Conservation (phyloP, 2,113 vertebrate species). For the Hirundichthys speculiger region DNA sequence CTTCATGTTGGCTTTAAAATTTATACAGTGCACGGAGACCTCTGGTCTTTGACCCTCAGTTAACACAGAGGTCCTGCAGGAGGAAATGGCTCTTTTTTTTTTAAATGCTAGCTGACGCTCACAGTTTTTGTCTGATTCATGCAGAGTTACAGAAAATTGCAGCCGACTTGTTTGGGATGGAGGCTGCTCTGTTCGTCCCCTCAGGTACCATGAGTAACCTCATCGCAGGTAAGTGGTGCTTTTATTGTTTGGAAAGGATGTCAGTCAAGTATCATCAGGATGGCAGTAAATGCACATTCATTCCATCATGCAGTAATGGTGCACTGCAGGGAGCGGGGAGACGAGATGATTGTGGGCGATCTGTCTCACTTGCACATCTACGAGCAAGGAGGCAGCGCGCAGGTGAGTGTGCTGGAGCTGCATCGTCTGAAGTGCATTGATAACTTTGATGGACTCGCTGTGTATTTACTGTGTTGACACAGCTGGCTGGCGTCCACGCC, state of each 20-base stretch:
- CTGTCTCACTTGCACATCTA: conserved; percentile 82
- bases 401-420: conserved; percentile 71
- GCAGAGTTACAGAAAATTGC: conserved; percentile 84
- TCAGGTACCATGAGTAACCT: conserved; percentile 87
- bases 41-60: background rate
- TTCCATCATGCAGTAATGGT: conserved; percentile 81
- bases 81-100: background rate
- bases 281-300: background rate
- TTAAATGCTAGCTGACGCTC: background rate
- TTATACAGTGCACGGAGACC: background rate
- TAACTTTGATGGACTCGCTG: background rate
- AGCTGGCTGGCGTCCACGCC: conserved; percentile 86
- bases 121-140: background rate
- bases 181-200: conserved; percentile 83
- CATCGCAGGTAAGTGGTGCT: conserved; percentile 77
- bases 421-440: background rate
- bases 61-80: background rate
- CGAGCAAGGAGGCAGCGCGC: conserved; percentile 86
- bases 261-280: background rate
- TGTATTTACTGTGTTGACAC: conserved; percentile 40
- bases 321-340: conserved; percentile 83
- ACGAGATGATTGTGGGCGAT: conserved; percentile 84
- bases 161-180: conserved; percentile 80
- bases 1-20: too few relatives aligned
- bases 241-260: background rate